phyloP scores from a whole-genome alignment of 2,113 vertebrate species.

The Paradoxurus hermaphroditus region DNA sequence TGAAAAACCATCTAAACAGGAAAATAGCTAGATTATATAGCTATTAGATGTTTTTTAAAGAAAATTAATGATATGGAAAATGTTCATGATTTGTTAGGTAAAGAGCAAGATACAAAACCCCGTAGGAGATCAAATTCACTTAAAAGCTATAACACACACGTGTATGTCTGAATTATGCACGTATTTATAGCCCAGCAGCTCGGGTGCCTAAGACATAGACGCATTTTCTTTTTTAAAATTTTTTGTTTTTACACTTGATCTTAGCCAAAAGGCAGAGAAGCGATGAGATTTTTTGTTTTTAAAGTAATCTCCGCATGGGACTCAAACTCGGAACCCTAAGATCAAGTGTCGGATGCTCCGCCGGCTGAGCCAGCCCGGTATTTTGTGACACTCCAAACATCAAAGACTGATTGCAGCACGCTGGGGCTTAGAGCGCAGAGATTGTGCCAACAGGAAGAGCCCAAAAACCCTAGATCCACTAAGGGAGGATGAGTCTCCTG shows the following conservation, averaged over 20 bases:
- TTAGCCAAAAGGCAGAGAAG: too few relatives aligned
- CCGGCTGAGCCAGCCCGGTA: neutral
- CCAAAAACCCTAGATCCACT: neutral
- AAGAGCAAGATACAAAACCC: constrained; percentile 13
- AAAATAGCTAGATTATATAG: neutral
- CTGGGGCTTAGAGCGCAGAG: neutral
- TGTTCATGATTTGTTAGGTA: neutral
- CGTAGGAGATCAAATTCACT: neutral
- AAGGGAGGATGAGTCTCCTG: neutral
- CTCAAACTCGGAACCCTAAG: neutral
- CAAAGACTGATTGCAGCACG: neutral
- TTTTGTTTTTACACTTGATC: too few relatives aligned
- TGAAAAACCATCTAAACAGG: constrained; percentile 9
- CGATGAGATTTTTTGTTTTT: too few relatives aligned
- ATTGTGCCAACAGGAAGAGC: neutral
- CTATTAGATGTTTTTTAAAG: constrained; percentile 16
- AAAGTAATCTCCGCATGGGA: neutral
- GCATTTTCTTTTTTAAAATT: neutral
- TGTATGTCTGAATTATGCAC: neutral
- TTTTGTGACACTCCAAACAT: neutral
- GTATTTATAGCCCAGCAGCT: neutral
- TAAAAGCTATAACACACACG: neutral
- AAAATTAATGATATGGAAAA: neutral
- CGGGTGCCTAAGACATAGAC: neutral
- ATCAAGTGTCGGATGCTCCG: neutral